Base-by-base conservation (phyloP, 2,797 vertebrate genomes). In the Cuculus canorus region DNA sequence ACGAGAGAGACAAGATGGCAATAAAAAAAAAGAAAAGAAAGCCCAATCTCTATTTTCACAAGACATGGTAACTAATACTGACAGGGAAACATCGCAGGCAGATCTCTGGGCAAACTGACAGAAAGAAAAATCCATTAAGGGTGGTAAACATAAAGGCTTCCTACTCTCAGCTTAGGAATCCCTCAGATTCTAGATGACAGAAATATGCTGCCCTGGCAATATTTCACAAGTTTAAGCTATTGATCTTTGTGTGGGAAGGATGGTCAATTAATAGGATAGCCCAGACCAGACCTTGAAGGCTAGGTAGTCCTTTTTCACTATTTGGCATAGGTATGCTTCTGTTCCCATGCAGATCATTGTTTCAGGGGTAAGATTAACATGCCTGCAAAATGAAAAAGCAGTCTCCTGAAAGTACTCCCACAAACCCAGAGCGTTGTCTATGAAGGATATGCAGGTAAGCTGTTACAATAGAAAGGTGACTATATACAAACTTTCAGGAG, bases 231-330 rank as follows among this genome's bases (percentile, higher is more conserved):
- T 70, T 70, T 88, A 7, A 60, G 4, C 18, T 81, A 12, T 17
- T 59, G 32, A 11, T 47, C 30, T 73, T 77, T 80, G 9, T 54
- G 27, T 88, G 27, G 30, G 27, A 70, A 89, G 10, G 27, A 63
- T 0, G 0, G 11, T 63, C 56, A 73, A 70, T 23, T 59, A 11
- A 27, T 25, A 88, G 64, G 23, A 27, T 88, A 66, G 2, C 3
- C 27, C 27, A 70, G 13, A 39, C 2, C 14, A 78, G 17, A 35
- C 41, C 43, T 1, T 59, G 68, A 30, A 61, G 23, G 7, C 13
- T 37, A 41, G 4, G 28, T 7, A 52, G 65, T 28, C 4, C 7
- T 79, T 82, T 47, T 45, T 41, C 24, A 39, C 0, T 0, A 41
- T 78, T 61, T 84, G 7, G 6, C 0, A 2, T 15, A 69, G 23